A percentile compares a stretch with the other conserved stretches of the same genome.
phyloP scores from a whole-genome alignment of 2,888 invertebrate species.

The Romanomermis culicivorax region DNA sequence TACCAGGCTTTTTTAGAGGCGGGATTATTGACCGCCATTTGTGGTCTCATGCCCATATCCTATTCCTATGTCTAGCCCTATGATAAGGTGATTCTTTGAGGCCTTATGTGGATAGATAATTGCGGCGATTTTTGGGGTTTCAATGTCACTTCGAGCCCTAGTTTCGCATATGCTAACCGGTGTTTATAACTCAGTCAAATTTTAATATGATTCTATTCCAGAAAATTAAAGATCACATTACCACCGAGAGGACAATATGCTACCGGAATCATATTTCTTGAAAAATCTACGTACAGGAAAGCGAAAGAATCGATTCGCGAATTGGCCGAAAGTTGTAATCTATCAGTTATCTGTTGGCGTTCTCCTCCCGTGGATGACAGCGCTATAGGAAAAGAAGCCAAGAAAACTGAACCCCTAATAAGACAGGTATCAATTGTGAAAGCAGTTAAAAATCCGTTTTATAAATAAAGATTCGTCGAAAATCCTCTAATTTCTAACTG shows the following conservation, averaged over 20 bases:
- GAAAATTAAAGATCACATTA: slow-evolving; percentile 56
- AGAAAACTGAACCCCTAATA: slow-evolving; percentile 80
- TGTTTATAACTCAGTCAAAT: too few relatives aligned
- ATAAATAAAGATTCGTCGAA: slow-evolving; percentile 42
- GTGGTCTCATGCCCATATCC: too few relatives aligned
- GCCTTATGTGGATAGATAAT: too few relatives aligned
- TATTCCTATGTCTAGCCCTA: too few relatives aligned
- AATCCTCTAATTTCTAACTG: too few relatives aligned
- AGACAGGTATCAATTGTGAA: slow-evolving; percentile 47
- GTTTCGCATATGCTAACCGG: too few relatives aligned
- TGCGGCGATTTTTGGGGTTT: too few relatives aligned
- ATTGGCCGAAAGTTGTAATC: slow-evolving; percentile 54
- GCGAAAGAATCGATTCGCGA: slow-evolving; percentile 57
- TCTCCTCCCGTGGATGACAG: slow-evolving; percentile 67
- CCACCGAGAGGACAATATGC: slow-evolving; percentile 76
- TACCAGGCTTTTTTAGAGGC: too few relatives aligned
- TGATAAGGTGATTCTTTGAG: too few relatives aligned
- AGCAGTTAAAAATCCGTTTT: slow-evolving; percentile 41
- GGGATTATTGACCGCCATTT: too few relatives aligned
- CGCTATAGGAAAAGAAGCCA: slow-evolving; percentile 71
- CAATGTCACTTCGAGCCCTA: too few relatives aligned
- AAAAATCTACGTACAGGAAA: slow-evolving; percentile 35
- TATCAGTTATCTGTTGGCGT: slow-evolving; percentile 74
- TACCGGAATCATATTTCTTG: slow-evolving; percentile 83
- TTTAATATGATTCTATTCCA: slow-evolving; percentile 32